These are phyloP conservation scores for Plutomurus gul DNA, from an alignment of 1,140 invertebrate genomes.

Conservation along the genomic window DNA sequence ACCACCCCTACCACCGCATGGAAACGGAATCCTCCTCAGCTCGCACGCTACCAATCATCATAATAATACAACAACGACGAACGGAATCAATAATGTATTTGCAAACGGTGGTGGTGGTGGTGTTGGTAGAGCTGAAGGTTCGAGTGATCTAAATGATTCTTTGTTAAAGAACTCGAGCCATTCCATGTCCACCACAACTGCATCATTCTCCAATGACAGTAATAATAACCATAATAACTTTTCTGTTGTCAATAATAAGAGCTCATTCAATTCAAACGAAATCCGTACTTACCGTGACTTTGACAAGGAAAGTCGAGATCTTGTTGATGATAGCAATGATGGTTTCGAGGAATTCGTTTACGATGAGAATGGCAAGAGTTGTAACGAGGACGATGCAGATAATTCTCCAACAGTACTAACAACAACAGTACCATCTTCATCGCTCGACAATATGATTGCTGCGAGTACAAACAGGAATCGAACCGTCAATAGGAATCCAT, in stretches of 20 bases:
- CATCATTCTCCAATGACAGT: constrained; percentile 5
- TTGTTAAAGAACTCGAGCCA: neutral
- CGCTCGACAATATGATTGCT: constrained; percentile 13
- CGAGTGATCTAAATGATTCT: neutral
- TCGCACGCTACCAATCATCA: neutral
- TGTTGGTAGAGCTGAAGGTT: neutral
- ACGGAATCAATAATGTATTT: neutral
- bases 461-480: constrained; percentile 9
- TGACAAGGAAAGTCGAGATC: neutral
- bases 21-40: neutral
- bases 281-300: neutral
- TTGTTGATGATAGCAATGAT: neutral
- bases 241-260: constrained; percentile 15
- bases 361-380: neutral
- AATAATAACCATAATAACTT: constrained; percentile 22
- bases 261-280: constrained; percentile 12
- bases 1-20: constrained; percentile 16
- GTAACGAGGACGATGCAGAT: neutral
- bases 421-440: neutral
- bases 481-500: constrained; percentile 13
- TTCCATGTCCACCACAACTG: neutral
- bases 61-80: neutral
- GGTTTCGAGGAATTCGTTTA: constrained; percentile 34
- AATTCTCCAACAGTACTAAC: neutral
- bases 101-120: neutral